Percentiles rank a stretch among this genome's conserved stretches.
Evolutionary conservation across 2,888 invertebrate species (phyloP).

Genomic region (Carterocephalus palaemon): DNA sequence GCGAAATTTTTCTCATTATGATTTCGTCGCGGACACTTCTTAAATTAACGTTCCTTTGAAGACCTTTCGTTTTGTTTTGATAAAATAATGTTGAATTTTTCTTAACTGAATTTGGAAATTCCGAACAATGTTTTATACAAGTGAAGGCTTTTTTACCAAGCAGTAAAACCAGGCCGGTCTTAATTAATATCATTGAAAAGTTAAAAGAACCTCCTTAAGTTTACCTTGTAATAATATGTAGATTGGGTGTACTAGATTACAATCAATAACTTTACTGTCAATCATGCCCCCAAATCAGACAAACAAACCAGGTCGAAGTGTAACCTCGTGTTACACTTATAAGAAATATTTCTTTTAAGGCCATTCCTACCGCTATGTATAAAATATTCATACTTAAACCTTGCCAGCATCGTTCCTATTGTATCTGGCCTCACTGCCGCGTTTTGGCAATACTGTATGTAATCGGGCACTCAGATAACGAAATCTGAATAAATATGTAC

Average conservation of each 20-base stretch:
- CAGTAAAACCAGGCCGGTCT: no score
- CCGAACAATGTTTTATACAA: no score
- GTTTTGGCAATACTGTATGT: conserved; percentile 10
- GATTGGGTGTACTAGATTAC: no score
- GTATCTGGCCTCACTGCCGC: conserved; percentile 15
- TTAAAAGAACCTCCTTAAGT: no score
- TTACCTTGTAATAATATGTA: no score
- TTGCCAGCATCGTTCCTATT: conserved; percentile 15
- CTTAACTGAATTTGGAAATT: no score
- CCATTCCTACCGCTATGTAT: conserved; percentile 9
- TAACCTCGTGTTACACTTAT: not conserved
- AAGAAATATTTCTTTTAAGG: conserved; percentile 8
- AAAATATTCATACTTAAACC: conserved; percentile 20
- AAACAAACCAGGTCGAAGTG: conserved; percentile 1
- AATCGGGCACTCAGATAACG: no score
- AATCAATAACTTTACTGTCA: no score
- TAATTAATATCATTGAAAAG: no score
- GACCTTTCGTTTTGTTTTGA: not conserved
- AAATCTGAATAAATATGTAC: conserved; percentile 9
- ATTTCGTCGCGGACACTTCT: conserved; percentile 4
- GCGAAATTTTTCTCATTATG: conserved; percentile 10
- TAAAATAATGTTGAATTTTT: conserved; percentile 14
- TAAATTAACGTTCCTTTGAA: conserved; percentile 12
- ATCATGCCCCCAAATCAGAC: no score
- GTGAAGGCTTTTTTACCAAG: no score